Evolutionary conservation across 2,888 invertebrate species (phyloP), one percentile per base, ranked within the genome.

Genomic region (Epicampocera succincta): DNA sequence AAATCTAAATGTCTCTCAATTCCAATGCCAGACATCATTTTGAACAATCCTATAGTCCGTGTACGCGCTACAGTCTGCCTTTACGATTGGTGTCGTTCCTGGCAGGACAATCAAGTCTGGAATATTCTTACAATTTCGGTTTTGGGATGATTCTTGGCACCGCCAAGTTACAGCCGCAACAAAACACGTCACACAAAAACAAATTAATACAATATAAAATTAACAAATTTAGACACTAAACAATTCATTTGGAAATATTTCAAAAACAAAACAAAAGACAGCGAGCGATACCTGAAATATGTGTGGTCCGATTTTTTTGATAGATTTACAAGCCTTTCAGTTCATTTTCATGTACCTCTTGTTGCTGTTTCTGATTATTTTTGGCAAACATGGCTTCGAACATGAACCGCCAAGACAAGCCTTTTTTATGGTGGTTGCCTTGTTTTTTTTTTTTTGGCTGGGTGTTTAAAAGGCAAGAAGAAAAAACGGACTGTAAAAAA

Each of bases 301-400:
- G 82, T 82, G 82, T 78, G 82, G 82, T 82, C 82, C 69, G 78
- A 82, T 82, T 78, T 44, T 75, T 78, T 78, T 78, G 82, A 82
- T 82, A 82, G 82, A 82, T 82, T 82, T 82, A 82, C 71, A 75
- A 66, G 66, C 66, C 60, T 75, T 75, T 71, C 65, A 56, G 46
- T 74, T 78, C 61, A 42, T 40, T 66, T 61, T 63, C 29, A 48
- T 48, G 54, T 63, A 66, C 5, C 19, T 63, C 17, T 12, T 52
- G 21, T 46, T 46, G 9, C 21, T 8, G 60, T 44, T 54, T 38
- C 44, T 48, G 60, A 21, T 48, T 13, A 19, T 65, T 58, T 80
- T 82, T 77, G 81, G 81, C 81, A 77, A 81, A 73, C 81, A 76
- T 81, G 52, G 58, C 46, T 48, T 48, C 13, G 46, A 66, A 71